Conservation (phyloP, 2,797 vertebrate species). For the Chromobotia macracanthus region DNA sequence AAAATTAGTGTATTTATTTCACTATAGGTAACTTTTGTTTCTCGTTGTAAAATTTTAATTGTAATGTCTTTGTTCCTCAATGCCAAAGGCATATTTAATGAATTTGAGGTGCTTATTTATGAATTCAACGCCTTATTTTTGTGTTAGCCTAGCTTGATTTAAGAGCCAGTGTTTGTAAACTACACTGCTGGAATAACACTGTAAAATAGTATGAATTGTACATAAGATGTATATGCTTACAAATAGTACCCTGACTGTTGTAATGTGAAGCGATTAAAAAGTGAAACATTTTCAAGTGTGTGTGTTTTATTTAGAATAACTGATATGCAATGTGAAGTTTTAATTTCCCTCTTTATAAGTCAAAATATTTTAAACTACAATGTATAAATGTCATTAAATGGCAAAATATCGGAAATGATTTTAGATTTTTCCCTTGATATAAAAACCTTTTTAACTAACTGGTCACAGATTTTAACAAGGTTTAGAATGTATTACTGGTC, state of each 20-base stretch:
- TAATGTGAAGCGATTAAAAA: conserved; percentile 33
- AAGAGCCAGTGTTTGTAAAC: conserved; percentile 35
- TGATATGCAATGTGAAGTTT: too few species aligned
- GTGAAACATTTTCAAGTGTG: neutral
- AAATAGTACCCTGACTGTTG: conserved; percentile 25
- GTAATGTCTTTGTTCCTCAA: conserved; percentile 51
- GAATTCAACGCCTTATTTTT: conserved; percentile 36
- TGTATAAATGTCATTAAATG: too few species aligned
- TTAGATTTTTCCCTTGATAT: too few species aligned
- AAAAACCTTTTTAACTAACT: too few species aligned
- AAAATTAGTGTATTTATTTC: conserved; percentile 60
- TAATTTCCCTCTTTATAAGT: too few species aligned
- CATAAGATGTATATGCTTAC: conserved; percentile 52
- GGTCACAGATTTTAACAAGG: neutral
- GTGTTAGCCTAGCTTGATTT: conserved; percentile 46
- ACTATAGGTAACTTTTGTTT: conserved; percentile 38
- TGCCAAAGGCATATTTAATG: conserved; percentile 69
- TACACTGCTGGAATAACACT: conserved; percentile 24
- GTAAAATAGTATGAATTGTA: conserved; percentile 51
- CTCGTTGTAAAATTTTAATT: conserved; percentile 32
- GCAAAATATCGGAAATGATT: too few species aligned
- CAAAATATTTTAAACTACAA: too few species aligned
- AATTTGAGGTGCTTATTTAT: conserved; percentile 59
- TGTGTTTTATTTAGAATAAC: neutral
- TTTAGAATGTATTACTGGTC: too few species aligned